Conservation (phyloP, 2,797 vertebrate genomes). For the Silurus aristotelis region DNA sequence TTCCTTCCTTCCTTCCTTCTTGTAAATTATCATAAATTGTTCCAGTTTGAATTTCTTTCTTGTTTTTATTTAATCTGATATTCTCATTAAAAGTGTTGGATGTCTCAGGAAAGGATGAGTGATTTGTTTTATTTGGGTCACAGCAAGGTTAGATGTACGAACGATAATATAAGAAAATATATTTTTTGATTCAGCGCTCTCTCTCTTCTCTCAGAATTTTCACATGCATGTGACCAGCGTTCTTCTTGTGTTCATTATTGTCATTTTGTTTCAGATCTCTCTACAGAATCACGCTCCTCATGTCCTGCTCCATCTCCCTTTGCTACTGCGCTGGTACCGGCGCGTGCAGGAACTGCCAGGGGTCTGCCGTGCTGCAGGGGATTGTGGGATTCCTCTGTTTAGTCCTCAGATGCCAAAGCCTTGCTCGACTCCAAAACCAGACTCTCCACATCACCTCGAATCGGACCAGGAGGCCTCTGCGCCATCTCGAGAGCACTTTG, state of each 20-base stretch:
- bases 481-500: conserved; percentile 72
- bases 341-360: conserved; percentile 85
- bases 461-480: conserved; percentile 62
- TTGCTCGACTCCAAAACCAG: conserved; percentile 18
- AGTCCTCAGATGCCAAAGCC: conserved; percentile 56
- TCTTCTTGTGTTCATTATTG: neutral
- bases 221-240: no score
- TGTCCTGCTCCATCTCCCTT: conserved; percentile 74
- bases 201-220: no score
- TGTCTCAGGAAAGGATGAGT: neutral
- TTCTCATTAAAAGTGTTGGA: neutral
- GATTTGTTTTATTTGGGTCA: no score
- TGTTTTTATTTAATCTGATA: neutral
- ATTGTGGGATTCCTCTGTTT: conserved; percentile 80
- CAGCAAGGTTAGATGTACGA: no score
- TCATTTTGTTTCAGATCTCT: conserved; percentile 70
- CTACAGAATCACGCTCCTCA: conserved; percentile 67
- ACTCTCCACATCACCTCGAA: conserved; percentile 24
- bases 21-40: no score
- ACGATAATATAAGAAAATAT: no score
- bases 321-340: conserved; percentile 85
- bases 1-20: conserved; percentile 43
- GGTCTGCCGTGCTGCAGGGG: conserved; percentile 77
- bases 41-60: no score
- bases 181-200: no score